Evolutionary conservation across 2,113 vertebrate species (phyloP).

Genomic region (Terrapene triunguis): DNA sequence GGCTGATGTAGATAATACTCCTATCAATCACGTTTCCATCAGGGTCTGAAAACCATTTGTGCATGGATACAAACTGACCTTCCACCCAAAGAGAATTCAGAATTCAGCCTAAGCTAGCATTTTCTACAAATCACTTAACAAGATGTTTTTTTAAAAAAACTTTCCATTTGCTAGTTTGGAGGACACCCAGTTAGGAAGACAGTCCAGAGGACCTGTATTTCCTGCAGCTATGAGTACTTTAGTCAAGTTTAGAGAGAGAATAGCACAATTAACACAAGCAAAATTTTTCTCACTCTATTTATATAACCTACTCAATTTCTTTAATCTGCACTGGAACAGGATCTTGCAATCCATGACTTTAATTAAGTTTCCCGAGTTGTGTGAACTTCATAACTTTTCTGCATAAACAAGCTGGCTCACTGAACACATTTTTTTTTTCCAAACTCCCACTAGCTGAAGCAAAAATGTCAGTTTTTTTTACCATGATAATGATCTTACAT

Average conservation of each 20-base stretch:
- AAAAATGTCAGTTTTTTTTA: background rate
- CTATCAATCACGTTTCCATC: background rate
- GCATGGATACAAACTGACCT: background rate
- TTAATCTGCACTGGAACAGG: background rate
- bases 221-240: background rate
- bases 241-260: background rate
- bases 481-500: background rate
- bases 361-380: constrained; percentile 44
- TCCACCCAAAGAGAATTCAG: background rate
- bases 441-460: background rate
- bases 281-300: background rate
- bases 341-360: constrained; percentile 16
- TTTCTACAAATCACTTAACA: background rate
- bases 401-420: constrained; percentile 15
- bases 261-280: background rate
- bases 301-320: background rate
- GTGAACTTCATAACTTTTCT: constrained; percentile 42
- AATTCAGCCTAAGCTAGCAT: background rate
- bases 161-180: background rate
- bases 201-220: accelerated
- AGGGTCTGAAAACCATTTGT: background rate
- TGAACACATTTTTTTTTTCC: accelerated
- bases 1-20: background rate
- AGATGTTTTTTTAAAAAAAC: background rate
- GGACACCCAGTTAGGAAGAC: accelerated